Conservation (phyloP, 2,888 invertebrate species). For the Mimumesa dahlbomi region DNA sequence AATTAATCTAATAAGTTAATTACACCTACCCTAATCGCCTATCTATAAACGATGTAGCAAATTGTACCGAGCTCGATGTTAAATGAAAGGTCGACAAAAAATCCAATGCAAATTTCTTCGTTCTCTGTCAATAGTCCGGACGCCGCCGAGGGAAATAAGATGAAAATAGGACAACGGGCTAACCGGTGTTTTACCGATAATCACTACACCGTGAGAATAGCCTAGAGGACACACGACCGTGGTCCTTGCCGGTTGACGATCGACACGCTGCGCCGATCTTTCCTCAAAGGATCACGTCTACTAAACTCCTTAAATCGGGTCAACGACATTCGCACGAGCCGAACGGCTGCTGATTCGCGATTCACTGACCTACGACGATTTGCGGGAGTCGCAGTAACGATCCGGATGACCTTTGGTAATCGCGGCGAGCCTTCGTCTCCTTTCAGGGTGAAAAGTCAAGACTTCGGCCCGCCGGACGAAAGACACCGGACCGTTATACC, state of each 20-base stretch:
- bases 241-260: conserved; percentile 26
- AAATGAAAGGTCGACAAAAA: conserved; percentile 6
- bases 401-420: conserved; percentile 57
- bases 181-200: conserved; percentile 46
- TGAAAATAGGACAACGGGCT: conserved; percentile 34
- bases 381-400: conserved; percentile 56
- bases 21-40: background rate
- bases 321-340: conserved; percentile 58
- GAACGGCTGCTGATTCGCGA: conserved; percentile 48
- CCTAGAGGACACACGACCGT: conserved; percentile 20
- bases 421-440: conserved; percentile 35
- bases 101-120: background rate
- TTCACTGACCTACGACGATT: conserved; percentile 62
- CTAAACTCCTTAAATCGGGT: conserved; percentile 54
- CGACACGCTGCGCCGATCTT: conserved; percentile 22
- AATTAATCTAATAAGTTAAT: background rate
- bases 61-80: background rate
- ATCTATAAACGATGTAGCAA: background rate
- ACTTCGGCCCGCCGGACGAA: conserved; percentile 22
- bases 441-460: conserved; percentile 53
- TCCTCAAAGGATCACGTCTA: conserved; percentile 30
- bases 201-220: conserved; percentile 60
- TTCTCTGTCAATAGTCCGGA: background rate
- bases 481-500: conserved; percentile 47
- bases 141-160: conserved; percentile 28